Base-by-base conservation (phyloP, 1,140 invertebrate species). In the Nasonia vitripennis region DNA sequence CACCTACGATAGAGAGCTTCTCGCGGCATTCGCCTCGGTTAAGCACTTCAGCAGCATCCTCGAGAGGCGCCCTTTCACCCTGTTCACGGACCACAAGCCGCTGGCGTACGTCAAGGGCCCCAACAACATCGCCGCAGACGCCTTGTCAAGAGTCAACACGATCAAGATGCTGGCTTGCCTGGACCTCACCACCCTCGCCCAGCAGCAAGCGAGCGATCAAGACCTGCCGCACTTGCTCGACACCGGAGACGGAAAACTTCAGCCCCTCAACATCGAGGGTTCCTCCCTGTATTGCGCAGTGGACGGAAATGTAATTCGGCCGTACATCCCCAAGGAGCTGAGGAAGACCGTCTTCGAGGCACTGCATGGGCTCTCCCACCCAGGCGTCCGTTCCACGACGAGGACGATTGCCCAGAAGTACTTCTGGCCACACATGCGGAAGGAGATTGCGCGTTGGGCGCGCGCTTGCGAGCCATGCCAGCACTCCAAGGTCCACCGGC, bases 401-500 rank as follows among this genome's bases (percentile, higher is more conserved):
- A 86, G 85, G 68, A 48, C 89, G 6, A 80, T 90, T 2, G 34
- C 81, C 27, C 23, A 87, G 37, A 78, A 83, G 31, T 91, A 82
- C 70, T 86, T 90, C 23, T 91, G 89, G 90, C 89, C 89, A 2
- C n/a, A n/a, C 10, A 87, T 91, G 37, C 83, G 87, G 2, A 85
- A 71, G n/a, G 87, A 90, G 41, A 67, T 83, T n/a, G 14, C 51
- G 12, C 77, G n/a, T 2, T 91, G 87, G 87, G 75, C 87, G 1
- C 77, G 81, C 23, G 14, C 73, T 20, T 91, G 90, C 78, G 27
- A 87, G 10, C 41, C 34, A 2, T 90, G 90, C 79, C 88, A 91
- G 73, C 48, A 75, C 7, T 31, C 85, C 1, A 90, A 90, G 77
- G 73, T 90, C 11, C 73, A 67, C 5, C n/a, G 87, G 12, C 89